Evolutionary conservation across 2,113 vertebrate genomes (phyloP).

Genomic region (Rhagologus leucostigma): DNA sequence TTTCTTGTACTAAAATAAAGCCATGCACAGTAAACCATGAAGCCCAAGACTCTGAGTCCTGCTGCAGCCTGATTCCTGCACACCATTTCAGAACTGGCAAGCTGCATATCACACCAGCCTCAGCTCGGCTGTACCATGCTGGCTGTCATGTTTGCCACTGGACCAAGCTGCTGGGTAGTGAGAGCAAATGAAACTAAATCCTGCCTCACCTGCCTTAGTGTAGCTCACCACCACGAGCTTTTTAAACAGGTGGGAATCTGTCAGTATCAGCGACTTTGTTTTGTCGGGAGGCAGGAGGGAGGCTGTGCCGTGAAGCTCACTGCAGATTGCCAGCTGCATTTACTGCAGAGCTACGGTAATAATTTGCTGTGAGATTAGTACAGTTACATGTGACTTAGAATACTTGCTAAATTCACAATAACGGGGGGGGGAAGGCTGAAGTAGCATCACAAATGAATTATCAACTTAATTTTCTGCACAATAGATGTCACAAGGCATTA

Average conservation of each 20-base stretch:
- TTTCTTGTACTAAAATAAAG: background rate
- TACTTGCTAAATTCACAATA: slow-evolving; percentile 21
- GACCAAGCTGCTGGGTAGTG: background rate
- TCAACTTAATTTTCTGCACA: slow-evolving; percentile 12
- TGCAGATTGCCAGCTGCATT: slow-evolving; percentile 16
- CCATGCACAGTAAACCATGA: background rate
- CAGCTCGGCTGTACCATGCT: background rate
- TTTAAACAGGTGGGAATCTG: background rate
- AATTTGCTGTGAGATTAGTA: slow-evolving; percentile 7
- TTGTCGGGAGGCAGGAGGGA: background rate
- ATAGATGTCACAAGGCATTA: background rate
- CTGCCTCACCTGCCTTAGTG: background rate
- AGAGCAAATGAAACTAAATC: background rate
- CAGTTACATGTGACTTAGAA: background rate
- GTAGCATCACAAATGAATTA: slow-evolving; percentile 31
- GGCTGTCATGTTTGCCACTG: background rate
- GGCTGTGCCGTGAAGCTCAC: background rate
- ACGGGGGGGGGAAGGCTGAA: background rate
- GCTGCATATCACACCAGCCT: background rate
- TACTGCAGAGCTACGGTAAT: background rate
- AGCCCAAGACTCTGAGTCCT: background rate
- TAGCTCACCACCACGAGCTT: background rate
- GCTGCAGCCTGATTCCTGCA: background rate
- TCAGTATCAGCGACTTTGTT: background rate
- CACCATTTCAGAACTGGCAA: background rate